Evolutionary conservation across 1,140 invertebrate species (phyloP).

Genomic region (Sarcophaga peregrina): DNA sequence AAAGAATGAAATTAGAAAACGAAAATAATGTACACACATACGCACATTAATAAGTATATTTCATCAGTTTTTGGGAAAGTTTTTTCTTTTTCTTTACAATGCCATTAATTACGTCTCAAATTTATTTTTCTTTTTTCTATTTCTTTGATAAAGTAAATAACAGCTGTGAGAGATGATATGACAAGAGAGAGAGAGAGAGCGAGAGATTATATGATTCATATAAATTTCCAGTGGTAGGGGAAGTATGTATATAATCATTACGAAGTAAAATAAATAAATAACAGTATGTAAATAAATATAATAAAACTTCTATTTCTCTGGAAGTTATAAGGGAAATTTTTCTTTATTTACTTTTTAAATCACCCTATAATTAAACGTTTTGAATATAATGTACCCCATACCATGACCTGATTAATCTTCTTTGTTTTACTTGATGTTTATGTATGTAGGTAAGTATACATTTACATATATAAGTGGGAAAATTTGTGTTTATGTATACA

Average conservation of each 20-base stretch:
- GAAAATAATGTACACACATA: too few relatives aligned
- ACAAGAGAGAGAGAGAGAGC: not conserved
- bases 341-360: constrained; percentile 6
- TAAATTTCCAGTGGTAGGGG: not conserved
- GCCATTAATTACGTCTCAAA: not conserved
- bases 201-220: not conserved
- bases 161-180: not conserved
- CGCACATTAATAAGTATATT: too few relatives aligned
- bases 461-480: too few relatives aligned
- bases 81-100: too few relatives aligned
- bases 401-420: constrained; percentile 26
- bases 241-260: not conserved
- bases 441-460: too few relatives aligned
- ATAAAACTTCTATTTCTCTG: not conserved
- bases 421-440: not conserved
- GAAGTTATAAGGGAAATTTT: not conserved
- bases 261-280: not conserved
- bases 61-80: too few relatives aligned
- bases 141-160: not conserved
- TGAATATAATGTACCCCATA: not conserved
- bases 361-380: not conserved
- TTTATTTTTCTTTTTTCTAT: not conserved
- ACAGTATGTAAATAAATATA: not conserved
- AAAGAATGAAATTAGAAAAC: too few relatives aligned
- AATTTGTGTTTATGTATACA: too few relatives aligned